Conservation (phyloP, 1,140 invertebrate genomes). For the Achroia grisella region DNA sequence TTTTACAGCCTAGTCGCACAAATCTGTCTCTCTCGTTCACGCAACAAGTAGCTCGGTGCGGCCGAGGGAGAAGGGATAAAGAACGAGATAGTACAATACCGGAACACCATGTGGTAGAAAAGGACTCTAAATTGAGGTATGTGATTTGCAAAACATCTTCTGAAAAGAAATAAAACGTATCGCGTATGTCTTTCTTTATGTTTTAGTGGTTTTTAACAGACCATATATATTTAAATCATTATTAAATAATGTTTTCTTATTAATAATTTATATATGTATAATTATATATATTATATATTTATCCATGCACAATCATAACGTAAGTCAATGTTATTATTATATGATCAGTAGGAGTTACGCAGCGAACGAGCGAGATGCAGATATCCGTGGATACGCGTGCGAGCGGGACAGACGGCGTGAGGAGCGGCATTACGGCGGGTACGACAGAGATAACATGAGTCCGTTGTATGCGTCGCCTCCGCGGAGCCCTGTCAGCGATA, state of each 20-base stretch:
- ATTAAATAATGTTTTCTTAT: too few species aligned
- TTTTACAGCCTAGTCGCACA: constrained; percentile 27
- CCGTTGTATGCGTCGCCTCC: constrained; percentile 90
- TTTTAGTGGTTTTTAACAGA: too few species aligned
- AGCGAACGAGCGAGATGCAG: constrained; percentile 52
- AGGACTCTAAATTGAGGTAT: constrained; percentile 47
- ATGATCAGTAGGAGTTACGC: constrained; percentile 36
- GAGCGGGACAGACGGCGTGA: constrained; percentile 39
- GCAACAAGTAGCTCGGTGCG: constrained; percentile 64
- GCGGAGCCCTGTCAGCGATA: constrained; percentile 85
- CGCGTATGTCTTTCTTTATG: too few species aligned
- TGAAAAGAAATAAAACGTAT: too few species aligned
- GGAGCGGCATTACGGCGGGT: constrained; percentile 28
- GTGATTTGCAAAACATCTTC: neutral
- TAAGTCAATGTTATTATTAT: neutral
- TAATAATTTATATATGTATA: too few species aligned
- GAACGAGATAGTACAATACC: constrained; percentile 40
- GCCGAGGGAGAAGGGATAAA: constrained; percentile 37
- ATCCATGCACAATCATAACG: too few species aligned
- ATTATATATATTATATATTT: too few species aligned
- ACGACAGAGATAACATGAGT: constrained; percentile 41
- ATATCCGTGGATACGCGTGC: constrained; percentile 38
- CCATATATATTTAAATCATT: too few species aligned
- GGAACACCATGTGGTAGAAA: constrained; percentile 36
- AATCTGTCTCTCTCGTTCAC: constrained; percentile 59